Conservation (phyloP, 2,113 vertebrate genomes). For the Myanophis thanlyinensis region DNA sequence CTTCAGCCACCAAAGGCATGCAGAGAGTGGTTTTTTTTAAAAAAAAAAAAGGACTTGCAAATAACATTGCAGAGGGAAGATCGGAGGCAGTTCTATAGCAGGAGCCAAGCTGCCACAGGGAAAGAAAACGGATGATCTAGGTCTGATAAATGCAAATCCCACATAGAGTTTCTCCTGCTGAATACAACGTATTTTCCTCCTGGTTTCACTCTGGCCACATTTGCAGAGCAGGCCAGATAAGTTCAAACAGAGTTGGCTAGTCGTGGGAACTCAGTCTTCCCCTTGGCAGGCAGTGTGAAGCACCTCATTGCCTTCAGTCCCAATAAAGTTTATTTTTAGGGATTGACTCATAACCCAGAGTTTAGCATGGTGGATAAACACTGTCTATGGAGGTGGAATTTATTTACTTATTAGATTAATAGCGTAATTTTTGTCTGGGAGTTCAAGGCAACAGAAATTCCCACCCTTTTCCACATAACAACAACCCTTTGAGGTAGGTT, state of each 20-base stretch:
- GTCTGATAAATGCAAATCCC: not conserved
- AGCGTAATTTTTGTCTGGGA: not conserved
- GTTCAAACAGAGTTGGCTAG: not conserved
- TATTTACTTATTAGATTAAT: not conserved
- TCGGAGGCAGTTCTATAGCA: not conserved
- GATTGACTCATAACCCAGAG: not conserved
- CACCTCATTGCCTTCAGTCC: not conserved
- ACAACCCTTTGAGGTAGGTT: not conserved
- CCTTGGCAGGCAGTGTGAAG: not conserved
- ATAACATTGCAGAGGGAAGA: constrained; percentile 30
- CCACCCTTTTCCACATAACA: not conserved
- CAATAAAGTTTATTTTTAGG: not conserved
- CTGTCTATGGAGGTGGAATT: not conserved
- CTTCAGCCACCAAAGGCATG: constrained; percentile 47
- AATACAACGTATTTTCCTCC: not conserved
- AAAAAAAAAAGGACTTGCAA: constrained; percentile 22
- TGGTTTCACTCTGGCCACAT: not conserved
- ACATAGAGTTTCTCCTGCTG: not conserved
- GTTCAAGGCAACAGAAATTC: not conserved
- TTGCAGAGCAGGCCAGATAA: not conserved
- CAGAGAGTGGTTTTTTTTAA: not conserved
- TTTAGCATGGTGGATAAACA: not conserved
- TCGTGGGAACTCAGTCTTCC: not conserved
- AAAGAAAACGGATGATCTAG: not conserved
- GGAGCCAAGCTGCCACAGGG: not conserved